These are phyloP conservation scores for Brenthis hecate DNA, from an alignment of 2,888 invertebrate species.

Conservation along the genomic window DNA sequence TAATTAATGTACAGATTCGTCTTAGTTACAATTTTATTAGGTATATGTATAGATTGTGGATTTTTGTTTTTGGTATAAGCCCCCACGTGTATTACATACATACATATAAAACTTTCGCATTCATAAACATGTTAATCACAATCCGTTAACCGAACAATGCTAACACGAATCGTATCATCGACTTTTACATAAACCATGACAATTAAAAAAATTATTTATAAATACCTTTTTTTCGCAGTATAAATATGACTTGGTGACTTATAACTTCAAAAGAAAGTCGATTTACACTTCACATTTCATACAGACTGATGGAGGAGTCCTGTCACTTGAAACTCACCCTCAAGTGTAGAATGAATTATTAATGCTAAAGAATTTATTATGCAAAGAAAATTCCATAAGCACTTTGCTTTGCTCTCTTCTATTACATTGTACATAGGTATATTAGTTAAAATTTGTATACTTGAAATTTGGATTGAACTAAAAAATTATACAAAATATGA, in stretches of 20 bases:
- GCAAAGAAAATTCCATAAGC: constrained; percentile 8
- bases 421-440: background rate
- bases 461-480: background rate
- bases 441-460: background rate
- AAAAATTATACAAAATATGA: too few species aligned
- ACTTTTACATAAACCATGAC: too few species aligned
- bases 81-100: too few species aligned
- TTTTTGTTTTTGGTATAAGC: too few species aligned
- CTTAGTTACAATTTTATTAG: too few species aligned
- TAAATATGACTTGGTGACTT: background rate
- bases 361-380: constrained; percentile 12
- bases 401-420: constrained; percentile 19
- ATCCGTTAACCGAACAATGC: too few species aligned
- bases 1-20: too few species aligned
- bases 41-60: too few species aligned
- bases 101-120: too few species aligned
- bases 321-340: constrained; percentile 21
- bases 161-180: too few species aligned
- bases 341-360: constrained; percentile 29
- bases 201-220: background rate
- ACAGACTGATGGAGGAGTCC: constrained; percentile 16
- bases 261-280: constrained; percentile 26
- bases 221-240: background rate
- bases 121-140: too few species aligned
- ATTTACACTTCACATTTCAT: constrained; percentile 26